Base-by-base conservation (phyloP, 2,113 vertebrate genomes). In the Oxygymnocypris stewartii region DNA sequence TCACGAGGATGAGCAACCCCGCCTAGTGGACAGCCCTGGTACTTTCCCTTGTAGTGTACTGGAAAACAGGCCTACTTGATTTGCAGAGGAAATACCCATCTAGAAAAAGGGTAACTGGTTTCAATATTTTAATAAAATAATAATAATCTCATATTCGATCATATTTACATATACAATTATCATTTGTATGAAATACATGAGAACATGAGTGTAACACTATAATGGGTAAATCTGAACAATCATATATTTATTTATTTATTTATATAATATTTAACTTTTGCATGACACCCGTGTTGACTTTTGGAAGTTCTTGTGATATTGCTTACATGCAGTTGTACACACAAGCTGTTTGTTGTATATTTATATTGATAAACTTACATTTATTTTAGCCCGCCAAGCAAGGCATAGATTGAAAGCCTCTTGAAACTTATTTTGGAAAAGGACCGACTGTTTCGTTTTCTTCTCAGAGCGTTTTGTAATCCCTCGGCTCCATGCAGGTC, bases 1-100 rank as follows among this genome's bases (percentile, higher is more conserved):
- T 6, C 86, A 61, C 11, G 14, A 86, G 61, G 87, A 25, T 74
- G 83, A 25, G 61, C 75, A 84, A 25, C 84, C 18, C 89, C 87
- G 79, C 79, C 87, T 90, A 81, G 87, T 84, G 89, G 83, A 59
- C 79, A 49, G 81, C 2, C 13, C 40, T 31, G 25, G 49, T 35
- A 78, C 16, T 54, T 20, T 20, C 3, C 8, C n/a, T 31, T 73
- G 10, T 54, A 2, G 9, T 51, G 10, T 54, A 2, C 4, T 51
- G 65, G 5, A 16, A 51, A 75, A 23, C 3, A 54, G 5, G 18
- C 51, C 51, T 20, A 75, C 73, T n/a, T 74, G 10, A 2, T n/a
- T 42, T 44, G 12, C 73, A 25, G 5, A 25, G 20, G 12, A 76
- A 47, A 76, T n/a, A 14, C 0, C 11, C 42, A 47, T 75, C 23